Evolutionary conservation across 2,113 vertebrate species (phyloP).

Genomic region (Scolopax mira): DNA sequence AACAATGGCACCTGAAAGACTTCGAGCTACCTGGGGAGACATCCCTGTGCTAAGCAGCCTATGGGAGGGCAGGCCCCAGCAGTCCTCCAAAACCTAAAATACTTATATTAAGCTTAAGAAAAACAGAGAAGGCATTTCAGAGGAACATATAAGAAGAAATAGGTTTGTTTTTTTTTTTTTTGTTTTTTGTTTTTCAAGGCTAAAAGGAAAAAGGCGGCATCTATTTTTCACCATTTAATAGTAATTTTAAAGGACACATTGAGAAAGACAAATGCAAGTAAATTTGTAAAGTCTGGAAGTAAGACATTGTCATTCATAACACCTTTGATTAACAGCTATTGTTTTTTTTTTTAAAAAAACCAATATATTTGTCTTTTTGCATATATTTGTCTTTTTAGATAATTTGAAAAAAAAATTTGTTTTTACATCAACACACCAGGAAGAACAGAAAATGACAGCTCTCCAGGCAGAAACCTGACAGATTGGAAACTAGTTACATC

Average conservation of each 20-base stretch:
- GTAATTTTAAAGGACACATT: not conserved
- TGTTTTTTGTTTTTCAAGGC: not conserved
- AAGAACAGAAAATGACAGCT: not conserved
- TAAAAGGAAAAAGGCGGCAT: not conserved
- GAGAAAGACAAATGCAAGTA: not conserved
- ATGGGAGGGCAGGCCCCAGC: accelerated
- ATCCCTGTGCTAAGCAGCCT: not conserved
- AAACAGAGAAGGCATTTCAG: not conserved
- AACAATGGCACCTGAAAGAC: accelerated
- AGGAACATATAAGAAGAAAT: not conserved
- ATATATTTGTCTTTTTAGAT: not conserved
- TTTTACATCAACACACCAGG: not conserved
- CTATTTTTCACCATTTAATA: not conserved
- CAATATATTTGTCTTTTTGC: not conserved
- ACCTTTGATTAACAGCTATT: not conserved
- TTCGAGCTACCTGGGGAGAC: not conserved
- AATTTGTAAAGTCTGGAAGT: not conserved
- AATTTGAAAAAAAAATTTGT: no score
- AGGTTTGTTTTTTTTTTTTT: not conserved
- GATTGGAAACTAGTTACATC: not conserved
- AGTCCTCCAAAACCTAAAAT: not conserved
- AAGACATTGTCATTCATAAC: not conserved
- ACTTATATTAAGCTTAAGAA: not conserved
- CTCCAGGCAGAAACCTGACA: not conserved
- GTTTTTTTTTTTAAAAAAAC: not conserved